These are phyloP conservation scores for Hydriomena furcata DNA, from an alignment of 2,888 invertebrate genomes.

Conservation along the genomic window DNA sequence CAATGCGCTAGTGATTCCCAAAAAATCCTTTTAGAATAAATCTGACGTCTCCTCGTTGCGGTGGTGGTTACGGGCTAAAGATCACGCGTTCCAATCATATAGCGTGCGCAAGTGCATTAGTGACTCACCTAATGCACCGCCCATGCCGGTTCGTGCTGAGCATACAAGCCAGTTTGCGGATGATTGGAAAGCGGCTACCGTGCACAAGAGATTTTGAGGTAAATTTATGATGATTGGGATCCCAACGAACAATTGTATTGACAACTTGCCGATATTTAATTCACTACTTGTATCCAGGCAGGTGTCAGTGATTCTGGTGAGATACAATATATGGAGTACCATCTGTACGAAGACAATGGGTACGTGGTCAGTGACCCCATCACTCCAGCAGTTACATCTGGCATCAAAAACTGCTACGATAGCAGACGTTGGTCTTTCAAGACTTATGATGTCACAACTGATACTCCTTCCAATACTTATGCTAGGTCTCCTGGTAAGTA, in stretches of 20 bases:
- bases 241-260: background rate
- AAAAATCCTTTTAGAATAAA: slow-evolving; percentile 48
- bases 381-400: slow-evolving; percentile 46
- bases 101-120: slow-evolving; percentile 87
- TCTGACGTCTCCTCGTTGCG: slow-evolving; percentile 51
- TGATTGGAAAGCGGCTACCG: slow-evolving; percentile 87
- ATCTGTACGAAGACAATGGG: slow-evolving; percentile 82
- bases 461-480: slow-evolving; percentile 85
- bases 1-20: background rate
- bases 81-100: slow-evolving; percentile 84
- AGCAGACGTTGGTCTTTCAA: slow-evolving; percentile 66
- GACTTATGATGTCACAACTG: slow-evolving; percentile 80
- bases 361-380: slow-evolving; percentile 80
- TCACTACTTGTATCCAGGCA: slow-evolving; percentile 44
- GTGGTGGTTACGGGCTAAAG: slow-evolving; percentile 88
- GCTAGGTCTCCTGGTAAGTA: slow-evolving; percentile 88
- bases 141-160: slow-evolving; percentile 89
- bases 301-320: slow-evolving; percentile 85
- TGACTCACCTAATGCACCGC: slow-evolving; percentile 83
- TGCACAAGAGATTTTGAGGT: slow-evolving; percentile 86
- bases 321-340: slow-evolving; percentile 85
- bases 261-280: background rate
- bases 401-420: slow-evolving; percentile 85
- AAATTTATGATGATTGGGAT: slow-evolving; percentile 10
- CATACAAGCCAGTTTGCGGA: slow-evolving; percentile 88